Conservation (phyloP, 30 jellyfish, hydroid and myxozoan genomes). For the Aurelia aurita complex sp. Pacific region DNA sequence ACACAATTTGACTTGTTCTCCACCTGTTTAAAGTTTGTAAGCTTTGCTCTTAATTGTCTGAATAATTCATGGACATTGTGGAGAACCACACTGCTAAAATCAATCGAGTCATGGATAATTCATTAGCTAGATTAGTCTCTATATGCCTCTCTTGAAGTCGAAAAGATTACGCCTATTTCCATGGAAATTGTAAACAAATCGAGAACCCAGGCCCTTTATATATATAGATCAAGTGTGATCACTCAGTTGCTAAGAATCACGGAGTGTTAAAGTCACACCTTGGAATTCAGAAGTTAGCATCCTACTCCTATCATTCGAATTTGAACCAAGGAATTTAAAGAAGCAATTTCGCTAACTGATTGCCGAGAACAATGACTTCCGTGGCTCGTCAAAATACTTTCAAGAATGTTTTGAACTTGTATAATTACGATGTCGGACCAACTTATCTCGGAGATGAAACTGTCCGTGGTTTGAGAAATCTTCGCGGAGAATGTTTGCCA, state of each 20-base stretch:
- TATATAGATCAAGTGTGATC: background rate
- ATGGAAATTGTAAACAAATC: constrained; percentile 46
- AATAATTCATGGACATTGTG: constrained; percentile 44
- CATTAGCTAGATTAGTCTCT: constrained; percentile 19
- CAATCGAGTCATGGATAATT: constrained; percentile 37
- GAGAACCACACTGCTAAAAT: constrained; percentile 57
- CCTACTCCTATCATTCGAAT: too few relatives aligned
- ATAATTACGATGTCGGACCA: constrained; percentile 68
- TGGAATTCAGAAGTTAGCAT: background rate
- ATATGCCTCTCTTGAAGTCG: constrained; percentile 14
- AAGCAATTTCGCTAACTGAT: background rate
- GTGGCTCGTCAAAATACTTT: constrained; percentile 44
- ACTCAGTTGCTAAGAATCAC: background rate
- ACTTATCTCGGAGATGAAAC: constrained; percentile 36
- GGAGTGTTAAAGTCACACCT: background rate
- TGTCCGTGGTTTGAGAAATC: constrained; percentile 50
- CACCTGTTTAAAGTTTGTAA: constrained; percentile 21
- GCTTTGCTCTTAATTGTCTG: background rate
- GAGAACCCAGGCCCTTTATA: background rate
- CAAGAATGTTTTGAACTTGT: constrained; percentile 46
- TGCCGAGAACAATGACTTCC: constrained; percentile 19
- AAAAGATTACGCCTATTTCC: constrained; percentile 13
- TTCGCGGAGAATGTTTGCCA: constrained; percentile 67
- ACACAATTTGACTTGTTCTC: background rate
- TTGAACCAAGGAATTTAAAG: too few relatives aligned